Conservation (phyloP, 2,113 vertebrate genomes). For the Caranx melampygus region DNA sequence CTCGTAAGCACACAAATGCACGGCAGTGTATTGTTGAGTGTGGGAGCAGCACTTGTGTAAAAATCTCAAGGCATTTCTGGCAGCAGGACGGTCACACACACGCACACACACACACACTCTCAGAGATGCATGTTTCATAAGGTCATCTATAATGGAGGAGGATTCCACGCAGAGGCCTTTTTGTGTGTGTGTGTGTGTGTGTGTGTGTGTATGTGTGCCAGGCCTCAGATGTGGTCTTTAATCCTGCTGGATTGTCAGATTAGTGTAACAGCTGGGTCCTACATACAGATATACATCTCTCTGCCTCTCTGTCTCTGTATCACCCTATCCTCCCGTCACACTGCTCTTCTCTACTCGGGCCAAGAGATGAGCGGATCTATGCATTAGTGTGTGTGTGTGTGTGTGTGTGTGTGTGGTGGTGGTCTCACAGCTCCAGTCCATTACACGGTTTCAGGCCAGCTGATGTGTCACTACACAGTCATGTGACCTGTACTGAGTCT, state of each 20-base stretch:
- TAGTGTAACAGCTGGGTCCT: conserved; percentile 80
- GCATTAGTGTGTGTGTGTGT: conserved; percentile 21
- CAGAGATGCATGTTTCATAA: conserved; percentile 76
- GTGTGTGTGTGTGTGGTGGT: conserved; percentile 27
- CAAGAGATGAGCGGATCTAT: conserved; percentile 9
- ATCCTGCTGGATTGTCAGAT: conserved; percentile 80
- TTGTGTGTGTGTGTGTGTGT: conserved; percentile 19
- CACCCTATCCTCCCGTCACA: conserved; percentile 45
- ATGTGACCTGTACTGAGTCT: conserved; percentile 51
- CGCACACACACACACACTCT: conserved; percentile 39
- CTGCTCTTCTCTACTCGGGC: not conserved
- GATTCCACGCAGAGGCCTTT: conserved; percentile 54
- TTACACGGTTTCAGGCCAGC: conserved; percentile 47
- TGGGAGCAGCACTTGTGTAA: conserved; percentile 65
- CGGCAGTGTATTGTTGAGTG: conserved; percentile 51
- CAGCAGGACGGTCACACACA: conserved; percentile 61
- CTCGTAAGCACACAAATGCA: conserved; percentile 30
- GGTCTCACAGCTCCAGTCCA: conserved; percentile 57
- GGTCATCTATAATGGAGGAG: conserved; percentile 76
- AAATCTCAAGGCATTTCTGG: conserved; percentile 70
- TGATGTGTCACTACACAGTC: conserved; percentile 66
- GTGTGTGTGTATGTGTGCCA: conserved; percentile 29
- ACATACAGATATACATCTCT: conserved; percentile 72
- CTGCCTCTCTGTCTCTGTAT: conserved; percentile 28
- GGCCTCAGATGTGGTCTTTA: conserved; percentile 63